Evolutionary conservation across 2,113 vertebrate genomes (phyloP).

Genomic region (Trematomus loennbergii): DNA sequence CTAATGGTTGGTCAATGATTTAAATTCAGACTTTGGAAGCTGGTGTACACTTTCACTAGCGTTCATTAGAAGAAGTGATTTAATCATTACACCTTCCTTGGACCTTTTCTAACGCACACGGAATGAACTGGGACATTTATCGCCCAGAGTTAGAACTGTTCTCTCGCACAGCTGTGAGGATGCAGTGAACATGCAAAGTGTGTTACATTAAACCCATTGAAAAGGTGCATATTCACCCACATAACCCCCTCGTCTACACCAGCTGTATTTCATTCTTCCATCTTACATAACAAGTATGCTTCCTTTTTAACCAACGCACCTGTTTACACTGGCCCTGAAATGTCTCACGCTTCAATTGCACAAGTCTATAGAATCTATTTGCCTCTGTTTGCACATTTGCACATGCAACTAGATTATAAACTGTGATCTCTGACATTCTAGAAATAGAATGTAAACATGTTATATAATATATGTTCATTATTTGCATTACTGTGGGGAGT

Average conservation of each 20-base stretch:
- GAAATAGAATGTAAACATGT: not conserved
- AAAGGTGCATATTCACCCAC: not conserved
- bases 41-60: not conserved
- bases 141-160: not conserved
- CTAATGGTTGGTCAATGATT: constrained; percentile 6
- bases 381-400: not conserved
- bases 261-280: not conserved
- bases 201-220: not conserved
- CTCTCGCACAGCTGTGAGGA: not conserved
- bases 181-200: not conserved
- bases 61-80: constrained; percentile 8
- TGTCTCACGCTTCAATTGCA: not conserved
- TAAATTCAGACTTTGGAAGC: constrained; percentile 17
- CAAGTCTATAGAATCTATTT: not conserved
- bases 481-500: not conserved
- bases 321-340: not conserved
- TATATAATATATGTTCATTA: not conserved
- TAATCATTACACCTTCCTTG: not conserved
- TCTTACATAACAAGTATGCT: not conserved
- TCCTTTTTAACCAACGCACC: not conserved
- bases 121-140: not conserved
- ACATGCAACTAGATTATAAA: not conserved
- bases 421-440: not conserved
- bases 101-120: not conserved
- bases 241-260: not conserved